Percentiles rank a stretch among this genome's conserved stretches.
These are phyloP conservation scores for Plectrocnemia conspersa DNA, from an alignment of 1,140 invertebrate species.

Conservation along the genomic window DNA sequence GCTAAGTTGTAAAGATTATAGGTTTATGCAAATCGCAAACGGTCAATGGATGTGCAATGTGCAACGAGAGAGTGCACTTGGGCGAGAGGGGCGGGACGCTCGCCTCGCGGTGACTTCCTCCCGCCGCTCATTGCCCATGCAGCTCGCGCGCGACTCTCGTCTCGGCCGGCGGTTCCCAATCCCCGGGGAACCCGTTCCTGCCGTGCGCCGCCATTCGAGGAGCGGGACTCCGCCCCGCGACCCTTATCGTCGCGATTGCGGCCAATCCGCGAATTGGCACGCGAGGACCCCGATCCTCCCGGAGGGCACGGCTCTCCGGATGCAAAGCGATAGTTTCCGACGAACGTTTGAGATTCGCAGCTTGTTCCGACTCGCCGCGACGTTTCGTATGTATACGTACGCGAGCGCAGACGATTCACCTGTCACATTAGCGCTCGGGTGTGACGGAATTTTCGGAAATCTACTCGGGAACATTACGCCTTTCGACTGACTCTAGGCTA, in stretches of 20 bases:
- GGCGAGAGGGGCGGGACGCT: not conserved
- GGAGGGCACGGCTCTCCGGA: not conserved
- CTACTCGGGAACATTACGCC: conserved; percentile 7
- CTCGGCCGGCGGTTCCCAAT: conserved; percentile 16
- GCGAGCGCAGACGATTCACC: conserved; percentile 24
- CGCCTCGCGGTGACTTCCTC: conserved; percentile 25
- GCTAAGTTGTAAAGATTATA: no score
- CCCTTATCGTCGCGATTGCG: no score
- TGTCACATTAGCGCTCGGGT: conserved; percentile 32
- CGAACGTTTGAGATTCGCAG: conserved; percentile 14
- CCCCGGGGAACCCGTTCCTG: conserved; percentile 1
- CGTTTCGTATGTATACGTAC: not conserved
- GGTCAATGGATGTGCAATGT: conserved; percentile 12
- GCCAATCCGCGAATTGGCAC: no score
- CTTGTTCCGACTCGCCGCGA: conserved; percentile 26
- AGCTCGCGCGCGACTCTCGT: conserved; percentile 5
- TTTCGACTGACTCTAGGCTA: no score
- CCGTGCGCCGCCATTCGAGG: no score
- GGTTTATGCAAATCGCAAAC: conserved; percentile 3
- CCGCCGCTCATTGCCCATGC: conserved; percentile 23
- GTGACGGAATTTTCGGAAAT: conserved; percentile 30
- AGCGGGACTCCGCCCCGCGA: no score
- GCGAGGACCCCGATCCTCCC: no score
- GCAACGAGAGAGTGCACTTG: not conserved
- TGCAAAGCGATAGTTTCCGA: not conserved